Evolutionary conservation across 2,797 vertebrate genomes (phyloP).

Genomic region (Phataginus tetradactyla): DNA sequence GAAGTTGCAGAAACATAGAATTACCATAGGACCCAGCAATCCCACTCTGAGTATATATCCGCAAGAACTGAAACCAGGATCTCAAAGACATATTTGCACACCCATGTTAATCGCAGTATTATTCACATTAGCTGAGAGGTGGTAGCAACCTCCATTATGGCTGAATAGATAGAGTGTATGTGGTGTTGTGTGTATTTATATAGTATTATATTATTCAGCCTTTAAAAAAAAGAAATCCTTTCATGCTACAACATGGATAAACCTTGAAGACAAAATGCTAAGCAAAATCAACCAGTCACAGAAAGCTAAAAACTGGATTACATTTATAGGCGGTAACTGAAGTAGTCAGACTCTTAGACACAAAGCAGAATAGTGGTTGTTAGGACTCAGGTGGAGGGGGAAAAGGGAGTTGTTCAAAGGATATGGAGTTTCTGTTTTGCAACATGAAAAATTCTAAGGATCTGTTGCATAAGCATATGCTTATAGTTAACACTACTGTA

Average conservation of each 20-base stretch:
- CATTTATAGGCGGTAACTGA: not conserved
- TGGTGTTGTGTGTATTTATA: not conserved
- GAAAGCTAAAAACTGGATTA: not conserved
- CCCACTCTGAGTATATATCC: not conserved
- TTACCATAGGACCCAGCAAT: not conserved
- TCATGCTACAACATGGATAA: not conserved
- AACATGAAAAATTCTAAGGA: not conserved
- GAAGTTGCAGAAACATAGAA: not conserved
- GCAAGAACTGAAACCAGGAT: not conserved
- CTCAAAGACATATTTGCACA: not conserved
- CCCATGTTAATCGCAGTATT: not conserved
- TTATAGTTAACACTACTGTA: not conserved
- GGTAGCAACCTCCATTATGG: not conserved
- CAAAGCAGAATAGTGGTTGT: not conserved
- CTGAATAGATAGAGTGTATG: not conserved
- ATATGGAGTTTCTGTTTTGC: not conserved
- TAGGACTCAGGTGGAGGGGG: not conserved
- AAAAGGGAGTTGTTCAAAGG: not conserved
- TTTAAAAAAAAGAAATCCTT: not conserved
- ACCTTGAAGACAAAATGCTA: not conserved
- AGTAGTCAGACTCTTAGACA: not conserved
- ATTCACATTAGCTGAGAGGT: not conserved
- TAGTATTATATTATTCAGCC: not conserved
- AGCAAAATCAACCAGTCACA: not conserved
- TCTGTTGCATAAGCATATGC: not conserved